These are phyloP conservation scores for Pleuronectes platessa DNA, from an alignment of 2,113 vertebrate species.

Conservation along the genomic window DNA sequence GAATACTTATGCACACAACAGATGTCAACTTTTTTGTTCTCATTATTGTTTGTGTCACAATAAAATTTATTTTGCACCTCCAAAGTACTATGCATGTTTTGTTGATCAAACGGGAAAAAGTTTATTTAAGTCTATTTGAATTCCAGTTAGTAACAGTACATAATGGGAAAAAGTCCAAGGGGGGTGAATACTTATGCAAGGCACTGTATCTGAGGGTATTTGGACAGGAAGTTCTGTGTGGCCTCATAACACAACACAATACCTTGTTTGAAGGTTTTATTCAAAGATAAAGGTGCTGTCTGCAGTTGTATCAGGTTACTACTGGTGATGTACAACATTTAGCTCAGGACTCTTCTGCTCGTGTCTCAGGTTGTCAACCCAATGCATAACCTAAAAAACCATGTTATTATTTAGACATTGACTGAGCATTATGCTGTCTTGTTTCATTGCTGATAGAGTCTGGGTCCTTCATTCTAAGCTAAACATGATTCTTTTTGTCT, in stretches of 20 bases:
- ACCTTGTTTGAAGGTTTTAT: no score
- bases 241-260: not conserved
- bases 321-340: not conserved
- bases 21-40: no score
- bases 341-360: not conserved
- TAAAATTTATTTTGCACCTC: no score
- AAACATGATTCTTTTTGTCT: fast-evolving
- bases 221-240: not conserved
- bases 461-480: not conserved
- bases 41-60: no score
- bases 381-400: not conserved
- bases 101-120: no score
- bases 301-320: not conserved
- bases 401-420: not conserved
- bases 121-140: no score
- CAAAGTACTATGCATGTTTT: no score
- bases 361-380: not conserved
- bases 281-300: not conserved
- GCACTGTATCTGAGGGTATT: not conserved
- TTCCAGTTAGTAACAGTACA: no score
- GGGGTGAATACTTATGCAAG: no score
- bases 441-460: not conserved
- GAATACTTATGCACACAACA: no score
- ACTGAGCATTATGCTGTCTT: not conserved
- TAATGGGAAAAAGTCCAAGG: no score